Evolutionary conservation across 2,888 invertebrate genomes (phyloP).

Genomic region (Ophonus ardosiacus): DNA sequence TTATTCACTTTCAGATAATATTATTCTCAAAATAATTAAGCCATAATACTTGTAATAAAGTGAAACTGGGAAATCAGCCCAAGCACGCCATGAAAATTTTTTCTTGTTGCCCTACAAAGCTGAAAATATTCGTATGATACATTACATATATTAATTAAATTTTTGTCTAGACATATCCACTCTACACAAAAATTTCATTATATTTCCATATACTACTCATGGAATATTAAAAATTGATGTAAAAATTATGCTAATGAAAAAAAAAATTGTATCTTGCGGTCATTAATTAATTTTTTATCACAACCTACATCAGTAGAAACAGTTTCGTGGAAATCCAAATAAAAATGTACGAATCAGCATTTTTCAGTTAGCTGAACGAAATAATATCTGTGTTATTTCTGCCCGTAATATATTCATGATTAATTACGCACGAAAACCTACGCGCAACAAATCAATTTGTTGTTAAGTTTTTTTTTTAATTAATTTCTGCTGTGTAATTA

Average conservation of each 20-base stretch:
- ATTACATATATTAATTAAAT: not conserved
- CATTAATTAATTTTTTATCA: not conserved
- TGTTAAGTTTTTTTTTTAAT: conserved; percentile 37
- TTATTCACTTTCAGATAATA: too few relatives aligned
- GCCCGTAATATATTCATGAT: not conserved
- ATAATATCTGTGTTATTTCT: conserved; percentile 3
- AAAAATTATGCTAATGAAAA: not conserved
- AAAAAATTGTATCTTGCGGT: not conserved
- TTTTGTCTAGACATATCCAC: not conserved
- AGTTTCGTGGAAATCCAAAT: not conserved
- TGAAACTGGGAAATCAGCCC: too few relatives aligned
- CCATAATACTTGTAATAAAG: too few relatives aligned
- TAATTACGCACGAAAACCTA: not conserved
- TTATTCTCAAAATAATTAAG: too few relatives aligned
- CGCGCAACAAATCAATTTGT: conserved; percentile 15
- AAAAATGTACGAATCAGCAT: not conserved
- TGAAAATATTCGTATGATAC: not conserved
- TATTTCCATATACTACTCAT: not conserved
- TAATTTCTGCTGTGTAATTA: conserved; percentile 51
- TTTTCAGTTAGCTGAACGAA: not conserved
- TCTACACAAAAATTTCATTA: not conserved
- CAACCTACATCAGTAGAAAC: not conserved
- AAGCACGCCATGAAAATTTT: too few relatives aligned
- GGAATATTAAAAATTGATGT: not conserved
- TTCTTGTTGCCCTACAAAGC: too few relatives aligned